Percentiles rank a stretch among this genome's conserved stretches.
Evolutionary conservation across 2,113 vertebrate genomes (phyloP).

Genomic region (Eolophus roseicapilla): DNA sequence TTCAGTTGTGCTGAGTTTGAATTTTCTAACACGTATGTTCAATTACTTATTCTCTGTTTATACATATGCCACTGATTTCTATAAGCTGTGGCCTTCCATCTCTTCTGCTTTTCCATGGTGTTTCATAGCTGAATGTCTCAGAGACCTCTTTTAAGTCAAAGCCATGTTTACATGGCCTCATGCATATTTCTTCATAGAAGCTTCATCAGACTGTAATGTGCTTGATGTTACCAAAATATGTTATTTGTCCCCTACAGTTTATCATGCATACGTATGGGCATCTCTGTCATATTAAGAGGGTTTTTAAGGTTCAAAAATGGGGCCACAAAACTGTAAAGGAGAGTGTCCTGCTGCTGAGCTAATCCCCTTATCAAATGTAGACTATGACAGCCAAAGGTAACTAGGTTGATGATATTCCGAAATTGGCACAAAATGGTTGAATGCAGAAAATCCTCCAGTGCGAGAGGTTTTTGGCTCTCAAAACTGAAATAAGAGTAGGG

Average conservation of each 20-base stretch:
- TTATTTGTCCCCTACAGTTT: background rate
- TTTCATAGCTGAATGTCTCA: background rate
- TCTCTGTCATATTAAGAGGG: background rate
- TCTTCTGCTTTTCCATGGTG: background rate
- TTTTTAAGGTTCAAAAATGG: background rate
- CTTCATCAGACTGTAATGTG: background rate
- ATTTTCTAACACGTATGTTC: background rate
- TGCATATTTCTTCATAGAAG: background rate
- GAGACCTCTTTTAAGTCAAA: background rate
- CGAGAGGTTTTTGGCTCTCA: background rate
- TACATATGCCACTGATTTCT: background rate
- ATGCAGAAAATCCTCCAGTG: background rate
- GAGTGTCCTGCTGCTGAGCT: background rate
- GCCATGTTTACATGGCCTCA: background rate
- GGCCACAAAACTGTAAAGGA: background rate
- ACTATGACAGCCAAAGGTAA: background rate
- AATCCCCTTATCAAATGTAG: background rate
- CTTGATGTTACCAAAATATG: background rate
- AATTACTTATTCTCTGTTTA: background rate
- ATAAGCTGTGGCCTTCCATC: background rate
- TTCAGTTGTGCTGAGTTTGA: background rate
- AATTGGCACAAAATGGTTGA: background rate
- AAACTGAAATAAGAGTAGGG: background rate
- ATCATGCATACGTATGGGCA: background rate
- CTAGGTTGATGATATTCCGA: background rate